Evolutionary conservation across 2,888 invertebrate species (phyloP), one percentile per base, ranked within the genome.

Genomic region (Gymnosoma rotundatum): DNA sequence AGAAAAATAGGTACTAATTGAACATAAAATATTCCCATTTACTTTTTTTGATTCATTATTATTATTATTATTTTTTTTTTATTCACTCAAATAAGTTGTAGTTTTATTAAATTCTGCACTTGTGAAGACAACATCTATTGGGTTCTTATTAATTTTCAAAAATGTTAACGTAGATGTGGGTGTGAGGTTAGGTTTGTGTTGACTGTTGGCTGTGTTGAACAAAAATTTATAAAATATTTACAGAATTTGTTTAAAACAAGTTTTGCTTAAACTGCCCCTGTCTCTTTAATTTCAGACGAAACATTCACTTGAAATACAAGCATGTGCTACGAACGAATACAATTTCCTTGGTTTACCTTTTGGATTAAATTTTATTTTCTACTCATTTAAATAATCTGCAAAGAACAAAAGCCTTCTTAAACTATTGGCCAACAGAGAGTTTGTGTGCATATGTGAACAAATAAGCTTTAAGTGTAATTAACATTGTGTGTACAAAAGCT

Each of bases 211-310:
- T 38, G 38, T 38, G 38, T 38, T 67, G 56, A 42, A 76, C 50
- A 56, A 45, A 73, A 72, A 67, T 78, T 67, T 80, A 73, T 80
- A 67, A 83, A 80, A 69, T 76, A 75, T 79, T 79, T 61, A 80
- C 12, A 61, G 69, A 45, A 56, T 76, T 83, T 78, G 67, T 4
- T 52, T 42, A 25, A 48, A 76, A 52, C 48, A 60, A 76, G 25
- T 25, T 69, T 50, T 32, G 6, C 50, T 56, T 48, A 64, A 36
- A 70, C 45, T 70, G 61, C 32, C 38, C n/a, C 45, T 25, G 9
- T 0, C n/a, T 21, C 6, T 50, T n/a, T 10, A 16, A 54, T 45
- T n/a, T 32, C 8, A 32, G 8, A 36, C 21, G 7, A 48, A 21
- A 9, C 50, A 76, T 67, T 67, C 60, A 52, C 60, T 25, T 36